phyloP scores from a whole-genome alignment of 1,140 invertebrate genomes.

The Reticulitermes speratus region DNA sequence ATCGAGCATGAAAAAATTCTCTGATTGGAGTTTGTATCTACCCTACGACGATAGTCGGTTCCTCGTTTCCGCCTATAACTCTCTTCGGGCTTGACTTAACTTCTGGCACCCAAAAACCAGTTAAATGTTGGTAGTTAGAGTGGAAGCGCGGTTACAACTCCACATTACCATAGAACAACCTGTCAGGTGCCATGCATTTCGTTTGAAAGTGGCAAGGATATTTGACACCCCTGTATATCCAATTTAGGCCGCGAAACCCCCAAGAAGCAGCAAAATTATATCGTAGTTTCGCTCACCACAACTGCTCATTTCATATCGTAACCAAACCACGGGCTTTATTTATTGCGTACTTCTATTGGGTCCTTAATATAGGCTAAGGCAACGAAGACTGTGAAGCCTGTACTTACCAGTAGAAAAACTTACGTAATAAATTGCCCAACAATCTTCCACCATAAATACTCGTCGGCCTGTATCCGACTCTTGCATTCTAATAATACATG shows the following conservation, averaged over 20 bases:
- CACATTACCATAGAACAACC: no score
- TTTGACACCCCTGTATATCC: neutral
- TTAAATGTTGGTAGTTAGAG: no score
- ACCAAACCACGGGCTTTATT: neutral
- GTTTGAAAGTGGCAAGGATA: no score
- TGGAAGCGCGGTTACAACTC: no score
- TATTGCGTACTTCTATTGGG: neutral
- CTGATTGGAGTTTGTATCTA: no score
- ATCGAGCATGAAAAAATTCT: no score
- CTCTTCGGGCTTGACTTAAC: no score
- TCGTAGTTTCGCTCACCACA: neutral
- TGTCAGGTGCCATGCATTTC: no score
- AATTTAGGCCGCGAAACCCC: neutral
- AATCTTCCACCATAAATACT: neutral
- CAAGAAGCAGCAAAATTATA: neutral
- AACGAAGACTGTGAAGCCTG: neutral
- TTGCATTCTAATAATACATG: neutral
- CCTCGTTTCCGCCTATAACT: no score
- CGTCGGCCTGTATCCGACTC: neutral
- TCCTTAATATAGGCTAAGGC: neutral
- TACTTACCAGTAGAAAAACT: neutral
- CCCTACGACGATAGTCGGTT: no score
- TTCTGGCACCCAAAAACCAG: no score
- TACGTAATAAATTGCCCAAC: neutral
- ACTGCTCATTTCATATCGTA: neutral